Evolutionary conservation across 2,888 invertebrate genomes (phyloP), one percentile per base, ranked within the genome.

Genomic region (Sarcophaga variegata): DNA sequence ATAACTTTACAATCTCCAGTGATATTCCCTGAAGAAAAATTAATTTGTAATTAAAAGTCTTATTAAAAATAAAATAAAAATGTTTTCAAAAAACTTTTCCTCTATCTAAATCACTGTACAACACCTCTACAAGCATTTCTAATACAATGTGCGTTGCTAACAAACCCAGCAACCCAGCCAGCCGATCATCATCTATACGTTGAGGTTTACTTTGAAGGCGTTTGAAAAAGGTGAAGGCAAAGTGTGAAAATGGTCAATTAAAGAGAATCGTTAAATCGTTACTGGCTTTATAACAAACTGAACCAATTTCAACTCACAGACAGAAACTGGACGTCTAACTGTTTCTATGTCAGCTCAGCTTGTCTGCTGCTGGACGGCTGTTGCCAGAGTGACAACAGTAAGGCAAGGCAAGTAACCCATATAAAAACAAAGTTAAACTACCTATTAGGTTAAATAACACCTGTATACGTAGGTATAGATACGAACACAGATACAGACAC

Each of bases 181-280:
- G 37, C 37, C 37, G 2, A 37, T 6, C 6, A 37, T 37, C 37
- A 22, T 17, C 4, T 66, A 3, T 64, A 14, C 20, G 17, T 59
- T 74, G 67, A 62, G 71, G 27, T 72, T 60, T 49, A 59, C n/a
- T 54, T 67, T 22, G 10, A 66, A 81, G 74, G 81, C 59, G 75
- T 82, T 72, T 20, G 20, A 45, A 37, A 64, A 72, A 62, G 37
- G 10, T 37, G 2, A 37, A 37, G 49, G 4, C 54, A 63, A 82
- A 80, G 86, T 86, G 80, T 76, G 82, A 83, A 79, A 83, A 86
- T 72, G 86, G 71, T 77, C 86, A 86, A 86, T 86, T 82, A 83
- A 83, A 67, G 66, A 59, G 67, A 82, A 80, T 80, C 76, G 74
- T 59, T 79, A 79, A 72, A 80, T 63, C 67, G 63, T 77, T 79